Evolutionary conservation across 2,113 vertebrate species (phyloP), one percentile per base, ranked within the genome.

Genomic region (Uropsilus gracilis): DNA sequence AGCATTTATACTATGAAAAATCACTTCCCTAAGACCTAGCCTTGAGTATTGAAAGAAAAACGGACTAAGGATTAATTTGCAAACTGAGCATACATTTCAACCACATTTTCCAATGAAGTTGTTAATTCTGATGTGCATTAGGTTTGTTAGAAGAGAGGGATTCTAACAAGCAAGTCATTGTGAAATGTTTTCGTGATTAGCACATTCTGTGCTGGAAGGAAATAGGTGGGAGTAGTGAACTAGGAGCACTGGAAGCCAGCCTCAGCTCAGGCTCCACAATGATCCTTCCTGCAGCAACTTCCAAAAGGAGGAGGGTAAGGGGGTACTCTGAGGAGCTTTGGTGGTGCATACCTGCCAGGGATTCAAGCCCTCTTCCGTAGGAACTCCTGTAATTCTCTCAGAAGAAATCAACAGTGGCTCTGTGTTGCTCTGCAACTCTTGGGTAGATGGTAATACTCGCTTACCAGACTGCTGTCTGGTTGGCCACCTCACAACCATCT

Each of bases 141-240:
- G 55, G 39, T 84, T 94, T 95, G 73, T 86, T 89, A 72, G n/a
- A 76, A 91, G 75, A 83, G 77, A 46, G 71, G 34, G 26, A 95
- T 93, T 95, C 28, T 71, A 91, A 91, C 59, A 95, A 82, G 91
- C 86, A 95, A 95, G 87, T 66, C 90, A 93, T 90, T 93, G 89
- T 96, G 93, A 93, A 95, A 89, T 93, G 76, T 94, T 93, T 96
- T 89, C 66, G 39, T 89, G 91, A 89, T 97, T 44, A 94, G 91
- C 78, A 94, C 83, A 96, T 94, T 96, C 77, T 93, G 84, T 96
- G 87, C 90, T 94, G 94, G 92, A 90, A 95, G 93, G 83, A 96
- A 96, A 55, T 95, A 96, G 94, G 95, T 91, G 93, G 95, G 93
- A 94, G 95, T 91, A 66, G 89, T 94, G 61, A 91, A 22, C 59